Base-by-base conservation (phyloP, 1,140 invertebrate species). In the Tetragnatha versicolor region DNA sequence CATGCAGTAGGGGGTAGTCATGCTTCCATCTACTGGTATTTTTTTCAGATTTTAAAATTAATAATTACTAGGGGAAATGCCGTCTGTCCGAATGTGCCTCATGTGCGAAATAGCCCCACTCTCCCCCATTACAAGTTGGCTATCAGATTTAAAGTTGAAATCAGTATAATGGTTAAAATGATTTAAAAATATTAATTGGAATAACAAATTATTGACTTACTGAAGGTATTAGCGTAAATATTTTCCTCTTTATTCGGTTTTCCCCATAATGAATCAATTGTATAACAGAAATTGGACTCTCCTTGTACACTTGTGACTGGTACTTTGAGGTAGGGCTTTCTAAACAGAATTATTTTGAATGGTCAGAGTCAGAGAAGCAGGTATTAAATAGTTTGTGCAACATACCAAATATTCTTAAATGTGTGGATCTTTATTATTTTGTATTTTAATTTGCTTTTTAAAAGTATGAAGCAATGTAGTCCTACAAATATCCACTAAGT, bases 241-340 rank as follows among this genome's bases (percentile, higher is more conserved):
- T 49, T 25, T 22, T 27, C 55, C 29, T 45, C 17, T n/a, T 17
- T 29, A 53, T 76, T 17, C 10, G 73, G 73, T 14, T 53, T 14
- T 27, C 37, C 73, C 60, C 45, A 49, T 33, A 35, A 27, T 10
- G 73, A 76, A 29, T 76, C 73, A 1, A 76, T 51, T 5, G 58
- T 76, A 17, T 49, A 39, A n/a, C 73, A 76, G 2, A 51, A 3
- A 22, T 76, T 76, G 2, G 73, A 60, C 3, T 63, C 37, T 17
- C 55, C 55, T n/a, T 42, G 22, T 3, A 31, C 22, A n/a, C 20
- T 47, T 0, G 65, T 29, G 14, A 37, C 39, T 27, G 58, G 58
- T 10, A 76, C 55, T 27, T 17, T n/a, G 9, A 5, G 47, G 10
- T 51, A 65, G 7, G 42, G 9, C 25, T 29, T 35, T 2, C 73